These are phyloP conservation scores for Meiosimyza decipiens DNA, from an alignment of 2,888 invertebrate genomes.

Conservation along the genomic window DNA sequence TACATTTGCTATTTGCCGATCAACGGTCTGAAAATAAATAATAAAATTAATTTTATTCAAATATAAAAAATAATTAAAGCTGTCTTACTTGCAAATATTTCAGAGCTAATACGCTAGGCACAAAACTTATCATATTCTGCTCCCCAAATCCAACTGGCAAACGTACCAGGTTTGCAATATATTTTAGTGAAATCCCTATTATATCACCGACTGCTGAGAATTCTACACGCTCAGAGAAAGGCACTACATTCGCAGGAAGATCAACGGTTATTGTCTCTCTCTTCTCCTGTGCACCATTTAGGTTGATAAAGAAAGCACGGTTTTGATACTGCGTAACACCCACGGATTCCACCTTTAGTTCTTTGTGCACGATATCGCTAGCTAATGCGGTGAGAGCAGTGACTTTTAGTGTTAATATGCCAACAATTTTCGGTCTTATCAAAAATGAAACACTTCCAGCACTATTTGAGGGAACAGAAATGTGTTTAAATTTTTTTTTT, in stretches of 20 bases:
- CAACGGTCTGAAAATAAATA: constrained; percentile 68
- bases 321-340: constrained; percentile 76
- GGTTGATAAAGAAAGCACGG: constrained; percentile 52
- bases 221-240: constrained; percentile 70
- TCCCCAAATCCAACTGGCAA: constrained; percentile 78
- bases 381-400: constrained; percentile 66
- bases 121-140: constrained; percentile 76
- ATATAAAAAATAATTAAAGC: not conserved
- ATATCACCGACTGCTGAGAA: constrained; percentile 71
- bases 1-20: constrained; percentile 74
- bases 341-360: constrained; percentile 70
- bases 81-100: constrained; percentile 69
- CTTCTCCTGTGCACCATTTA: too few species aligned
- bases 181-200: constrained; percentile 59
- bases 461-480: too few species aligned
- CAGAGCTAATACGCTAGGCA: constrained; percentile 74
- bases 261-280: constrained; percentile 55
- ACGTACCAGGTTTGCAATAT: constrained; percentile 68
- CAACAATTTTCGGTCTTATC: too few species aligned
- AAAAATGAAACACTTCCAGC: too few species aligned
- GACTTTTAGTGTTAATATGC: too few species aligned
- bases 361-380: constrained; percentile 69
- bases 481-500: too few species aligned
- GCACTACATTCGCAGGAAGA: constrained; percentile 69
- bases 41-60: constrained; percentile 3